These are phyloP conservation scores for Spermophilus dauricus DNA, from an alignment of 2,113 vertebrate species.

Conservation along the genomic window DNA sequence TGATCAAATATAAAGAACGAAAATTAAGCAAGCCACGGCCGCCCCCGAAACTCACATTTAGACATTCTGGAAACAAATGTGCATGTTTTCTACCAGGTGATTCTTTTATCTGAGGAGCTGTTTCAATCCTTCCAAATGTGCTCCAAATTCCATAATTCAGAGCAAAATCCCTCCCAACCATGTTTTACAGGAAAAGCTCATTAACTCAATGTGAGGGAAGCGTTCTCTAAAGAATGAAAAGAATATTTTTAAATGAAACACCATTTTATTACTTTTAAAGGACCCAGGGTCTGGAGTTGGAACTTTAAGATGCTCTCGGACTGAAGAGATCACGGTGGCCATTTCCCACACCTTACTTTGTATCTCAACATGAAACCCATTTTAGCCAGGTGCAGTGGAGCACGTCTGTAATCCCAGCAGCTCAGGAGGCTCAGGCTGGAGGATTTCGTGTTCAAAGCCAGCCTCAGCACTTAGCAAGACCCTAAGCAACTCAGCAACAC, in stretches of 20 bases:
- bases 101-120: not conserved
- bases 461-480: too few relatives aligned
- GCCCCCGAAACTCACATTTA: not conserved
- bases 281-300: not conserved
- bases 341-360: not conserved
- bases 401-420: too few relatives aligned
- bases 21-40: not conserved
- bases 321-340: not conserved
- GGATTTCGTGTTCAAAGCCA: too few relatives aligned
- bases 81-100: not conserved
- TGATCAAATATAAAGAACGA: constrained; percentile 35
- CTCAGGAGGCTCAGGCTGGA: too few relatives aligned
- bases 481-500: too few relatives aligned
- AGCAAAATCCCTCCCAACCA: not conserved
- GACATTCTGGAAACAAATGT: not conserved
- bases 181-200: constrained; percentile 61
- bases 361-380: constrained; percentile 47
- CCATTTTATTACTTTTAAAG: constrained; percentile 67
- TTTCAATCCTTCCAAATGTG: not conserved
- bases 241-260: constrained; percentile 66
- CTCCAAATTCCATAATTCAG: not conserved
- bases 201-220: constrained; percentile 33
- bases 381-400: not conserved
- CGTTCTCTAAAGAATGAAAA: constrained; percentile 55
- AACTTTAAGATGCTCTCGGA: constrained; percentile 6